Base-by-base conservation (phyloP, 2,113 vertebrate genomes). In the Lepisosteus oculatus region DNA sequence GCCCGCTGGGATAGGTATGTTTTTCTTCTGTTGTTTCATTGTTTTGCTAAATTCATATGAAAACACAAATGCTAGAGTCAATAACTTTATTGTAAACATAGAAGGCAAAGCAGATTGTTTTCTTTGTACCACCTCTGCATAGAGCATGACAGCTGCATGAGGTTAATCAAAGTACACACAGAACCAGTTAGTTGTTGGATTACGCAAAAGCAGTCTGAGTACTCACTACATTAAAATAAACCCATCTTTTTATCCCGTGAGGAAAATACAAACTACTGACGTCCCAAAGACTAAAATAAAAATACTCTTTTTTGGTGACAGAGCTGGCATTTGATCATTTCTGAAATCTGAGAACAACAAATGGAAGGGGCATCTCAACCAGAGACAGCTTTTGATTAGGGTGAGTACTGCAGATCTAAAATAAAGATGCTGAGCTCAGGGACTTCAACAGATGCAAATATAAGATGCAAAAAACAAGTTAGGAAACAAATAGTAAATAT, bases 271-370 rank as follows among this genome's bases (percentile, higher is more conserved):
- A 55, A 9, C 54, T 51, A 14, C 51, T 9, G 7, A 29, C 15
- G 8, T 12, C 45, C 66, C n/a, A 51, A 8, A 41, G 66, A 51
- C 15, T 2, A 43, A 7, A 68, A n/a, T 6, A 9, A 51, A 51
- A 66, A 66, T 66, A 45, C 43, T 9, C 44, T 65, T 12, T 66
- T 43, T 44, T 45, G 64, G 13, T 66, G 42, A 66, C n/a, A 66
- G 5, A 51, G 42, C 43, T 66, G 64, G 45, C 64, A 66, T 66
- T 66, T 66, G 44, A 66, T 66, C 64, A 45, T 47, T 4, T 15
- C 64, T 66, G n/a, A 66, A 66, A 66, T 66, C 64, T 2, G 47
- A 51, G 47, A 51, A 51, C 64, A 66, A n/a, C 43, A n/a, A 43
- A 66, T 45, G 64, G 64, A 66, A 44, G 64, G 43, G 43, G 47